Conservation (phyloP, 2,113 vertebrate species). For the Sciurus niger region DNA sequence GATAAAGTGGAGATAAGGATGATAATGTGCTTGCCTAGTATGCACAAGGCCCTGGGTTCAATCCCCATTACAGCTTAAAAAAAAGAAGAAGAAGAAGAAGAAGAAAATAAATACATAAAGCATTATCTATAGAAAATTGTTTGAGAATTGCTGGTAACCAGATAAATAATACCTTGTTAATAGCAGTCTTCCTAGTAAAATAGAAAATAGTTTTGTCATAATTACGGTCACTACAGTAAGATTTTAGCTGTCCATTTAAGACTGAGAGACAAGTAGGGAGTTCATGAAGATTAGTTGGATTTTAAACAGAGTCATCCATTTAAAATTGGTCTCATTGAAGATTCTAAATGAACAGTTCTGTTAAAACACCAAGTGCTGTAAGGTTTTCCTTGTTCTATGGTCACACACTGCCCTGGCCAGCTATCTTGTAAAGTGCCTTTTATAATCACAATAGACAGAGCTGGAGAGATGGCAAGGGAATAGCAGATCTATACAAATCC, state of each 20-base stretch:
- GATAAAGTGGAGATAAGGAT: no score
- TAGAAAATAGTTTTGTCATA: constrained; percentile 32
- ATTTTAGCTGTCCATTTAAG: constrained; percentile 41
- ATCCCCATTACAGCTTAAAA: no score
- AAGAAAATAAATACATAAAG: no score
- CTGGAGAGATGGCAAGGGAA: not conserved
- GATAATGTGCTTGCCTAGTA: no score
- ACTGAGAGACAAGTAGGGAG: constrained; percentile 37
- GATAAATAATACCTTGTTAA: constrained; percentile 42
- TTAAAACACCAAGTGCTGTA: constrained; percentile 25
- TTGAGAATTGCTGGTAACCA: constrained; percentile 47
- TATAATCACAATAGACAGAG: constrained; percentile 45
- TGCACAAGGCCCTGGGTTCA: no score
- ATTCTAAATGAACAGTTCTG: constrained; percentile 57
- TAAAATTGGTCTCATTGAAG: constrained; percentile 58
- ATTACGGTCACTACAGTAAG: not conserved
- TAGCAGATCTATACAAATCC: constrained; percentile 4
- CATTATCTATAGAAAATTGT: constrained; percentile 35
- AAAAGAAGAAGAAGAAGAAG: no score
- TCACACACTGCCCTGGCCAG: constrained; percentile 8
- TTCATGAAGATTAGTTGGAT: constrained; percentile 7
- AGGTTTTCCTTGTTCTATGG: constrained; percentile 64
- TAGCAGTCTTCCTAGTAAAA: constrained; percentile 23
- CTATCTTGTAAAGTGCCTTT: constrained; percentile 57
- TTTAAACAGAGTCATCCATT: constrained; percentile 44